phyloP scores from a whole-genome alignment of 1,140 invertebrate species.

The Papilio polytes region DNA sequence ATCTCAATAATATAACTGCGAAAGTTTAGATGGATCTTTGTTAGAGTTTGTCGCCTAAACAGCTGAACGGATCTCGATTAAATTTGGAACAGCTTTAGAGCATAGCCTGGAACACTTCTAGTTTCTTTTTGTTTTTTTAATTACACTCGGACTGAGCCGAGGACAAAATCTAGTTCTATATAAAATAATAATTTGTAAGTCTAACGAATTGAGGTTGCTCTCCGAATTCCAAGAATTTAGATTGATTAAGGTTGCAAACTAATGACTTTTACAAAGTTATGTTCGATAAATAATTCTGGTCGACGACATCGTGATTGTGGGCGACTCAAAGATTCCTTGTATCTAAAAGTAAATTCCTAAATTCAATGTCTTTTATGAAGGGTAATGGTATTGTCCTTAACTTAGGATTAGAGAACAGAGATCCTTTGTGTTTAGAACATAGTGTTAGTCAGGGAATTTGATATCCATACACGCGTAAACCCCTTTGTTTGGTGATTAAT shows the following conservation, averaged over 20 bases:
- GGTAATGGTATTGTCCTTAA: background rate
- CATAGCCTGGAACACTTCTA: no score
- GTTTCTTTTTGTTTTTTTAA: no score
- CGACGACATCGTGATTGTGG: background rate
- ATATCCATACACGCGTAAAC: background rate
- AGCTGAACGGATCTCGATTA: no score
- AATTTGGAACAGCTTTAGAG: no score
- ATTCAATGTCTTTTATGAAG: background rate
- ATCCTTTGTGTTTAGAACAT: constrained; percentile 1
- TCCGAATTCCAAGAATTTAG: background rate
- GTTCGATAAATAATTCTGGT: background rate
- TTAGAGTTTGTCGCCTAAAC: no score
- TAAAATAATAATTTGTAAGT: background rate
- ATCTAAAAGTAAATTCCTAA: background rate
- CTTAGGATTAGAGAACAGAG: background rate
- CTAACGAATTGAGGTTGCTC: background rate
- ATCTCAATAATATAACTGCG: no score
- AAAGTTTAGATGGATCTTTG: no score
- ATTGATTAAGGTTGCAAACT: constrained; percentile 2
- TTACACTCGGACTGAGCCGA: no score
- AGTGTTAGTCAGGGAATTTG: background rate
- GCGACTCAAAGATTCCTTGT: background rate
- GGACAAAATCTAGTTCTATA: background rate
- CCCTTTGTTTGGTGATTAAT: constrained; percentile 8
- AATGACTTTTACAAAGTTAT: constrained; percentile 16